Base-by-base conservation (phyloP, 2,797 vertebrate genomes). In the Clarias platycephalus region DNA sequence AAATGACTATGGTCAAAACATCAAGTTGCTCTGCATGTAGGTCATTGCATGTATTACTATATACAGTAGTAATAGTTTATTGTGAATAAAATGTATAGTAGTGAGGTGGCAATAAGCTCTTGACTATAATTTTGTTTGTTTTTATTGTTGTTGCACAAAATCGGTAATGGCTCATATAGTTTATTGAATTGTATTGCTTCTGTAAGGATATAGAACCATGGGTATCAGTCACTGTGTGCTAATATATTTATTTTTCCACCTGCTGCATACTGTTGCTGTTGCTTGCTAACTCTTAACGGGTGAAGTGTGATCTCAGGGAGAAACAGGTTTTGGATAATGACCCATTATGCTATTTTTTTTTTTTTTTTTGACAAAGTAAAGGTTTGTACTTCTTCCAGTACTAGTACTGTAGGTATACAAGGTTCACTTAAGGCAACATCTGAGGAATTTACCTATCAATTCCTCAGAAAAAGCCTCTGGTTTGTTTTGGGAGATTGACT, bases 401-500 rank as follows among this genome's bases (percentile, higher is more conserved):
- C 26, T 8, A n/a, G n/a, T 74, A 18, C 10, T n/a, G n/a, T n/a
- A n/a, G n/a, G n/a, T 31, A 31, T 24, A 57, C 26, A 58, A 76
- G 22, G 18, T 22, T 34, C 4, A 76, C 53, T 57, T 76, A 31
- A 76, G 53, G 53, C 74, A 76, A 20, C 55, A 34, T 34, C 53
- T 58, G 71, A 75, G n/a, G 72, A 57, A 31, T 75, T 75, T 58
- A 58, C 9, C 58, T 58, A 76, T 31, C 74, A 55, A 58, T 57
- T 9, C 53, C 26, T 63, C 24, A 63, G 34, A 8, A 63, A 53
- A 79, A 79, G 77, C 60, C 37, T 62, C 8, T 79, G 58, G 4
- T 64, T 79, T 79, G 57, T 60, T 79, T 79, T 63, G 34, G 58
- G 60, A 79, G 77, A 40, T 49, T 79, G 37, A 79, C 77, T 79